Evolutionary conservation across 2,797 vertebrate genomes (phyloP).

Genomic region (Psittacula echo): DNA sequence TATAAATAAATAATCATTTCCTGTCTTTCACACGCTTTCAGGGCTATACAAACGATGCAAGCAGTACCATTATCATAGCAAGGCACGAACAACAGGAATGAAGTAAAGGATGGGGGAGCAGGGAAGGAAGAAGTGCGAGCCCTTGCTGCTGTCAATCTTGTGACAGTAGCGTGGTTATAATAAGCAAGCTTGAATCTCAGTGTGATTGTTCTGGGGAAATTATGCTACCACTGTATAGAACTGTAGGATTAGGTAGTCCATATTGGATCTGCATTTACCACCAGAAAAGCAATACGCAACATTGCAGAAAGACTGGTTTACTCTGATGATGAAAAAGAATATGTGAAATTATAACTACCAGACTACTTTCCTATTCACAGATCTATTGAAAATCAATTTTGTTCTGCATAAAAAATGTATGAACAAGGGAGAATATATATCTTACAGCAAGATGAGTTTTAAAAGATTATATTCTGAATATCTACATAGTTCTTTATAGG

Average conservation of each 20-base stretch:
- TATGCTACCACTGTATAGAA: not conserved
- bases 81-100: not conserved
- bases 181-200: not conserved
- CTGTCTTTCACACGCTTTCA: not conserved
- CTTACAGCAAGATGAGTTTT: not conserved
- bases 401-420: not conserved
- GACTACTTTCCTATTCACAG: not conserved
- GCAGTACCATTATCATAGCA: not conserved
- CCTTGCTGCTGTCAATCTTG: not conserved
- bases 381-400: not conserved
- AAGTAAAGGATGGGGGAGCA: not conserved
- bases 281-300: not conserved
- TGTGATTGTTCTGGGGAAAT: not conserved
- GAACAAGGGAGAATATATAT: not conserved
- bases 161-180: not conserved
- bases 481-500: not conserved
- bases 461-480: not conserved
- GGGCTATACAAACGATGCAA: not conserved
- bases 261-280: not conserved
- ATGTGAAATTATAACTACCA: not conserved
- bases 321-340: not conserved
- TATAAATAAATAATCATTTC: slow-evolving; percentile 2
- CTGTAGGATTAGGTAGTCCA: not conserved
- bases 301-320: not conserved
- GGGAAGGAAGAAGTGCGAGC: not conserved